Base-by-base conservation (phyloP, 2,888 invertebrate genomes). In the Neoscelio sp. region DNA sequence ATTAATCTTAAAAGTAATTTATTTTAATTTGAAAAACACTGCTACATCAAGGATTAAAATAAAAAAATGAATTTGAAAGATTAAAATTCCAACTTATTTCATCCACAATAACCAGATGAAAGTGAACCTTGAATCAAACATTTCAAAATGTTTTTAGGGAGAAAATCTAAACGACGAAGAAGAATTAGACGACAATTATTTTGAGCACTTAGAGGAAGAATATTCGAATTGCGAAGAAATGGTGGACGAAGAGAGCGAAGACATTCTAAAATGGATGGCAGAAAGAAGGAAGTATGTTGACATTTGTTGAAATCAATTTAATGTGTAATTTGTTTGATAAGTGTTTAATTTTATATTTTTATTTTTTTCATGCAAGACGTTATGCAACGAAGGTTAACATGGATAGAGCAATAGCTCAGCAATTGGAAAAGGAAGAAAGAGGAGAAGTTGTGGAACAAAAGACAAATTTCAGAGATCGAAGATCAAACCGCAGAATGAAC, bases 231-330 rank as follows among this genome's bases (percentile, higher is more conserved):
- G 2, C 15, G 23, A 46, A 42, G 18, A 38, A 13, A 12, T 13
- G 10, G 12, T 38, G 2, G 38, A 38, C 8, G 38, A 30, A 42
- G n/a, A n/a, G n/a, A n/a, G n/a, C n/a, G 96, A 97, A 88, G 97
- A 97, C 81, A 94, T 97, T 71, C 91, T 94, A 26, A 95, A 95
- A 88, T 98, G 98, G 97, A 93, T 94, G 80, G 93, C 93, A 54
- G 97, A 98, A 85, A 92, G 98, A 50, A 95, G 94, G 88, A 95
- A 92, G 91, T 92, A 81, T 81, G 65, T 33, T 23, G 10, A 38
- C 30, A 60, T 12, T 48, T 12, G 28, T 30, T 58, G 2, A 50
- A 12, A 18, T 1, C n/a, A 17, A 23, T 20, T 68, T 10, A 60
- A 33, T 48, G 30, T 42, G 6, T 23, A 23, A 23, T 23, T 68